Evolutionary conservation across 2,113 vertebrate species (phyloP), one percentile per base, ranked within the genome.

Genomic region (Hypomesus transpacificus): DNA sequence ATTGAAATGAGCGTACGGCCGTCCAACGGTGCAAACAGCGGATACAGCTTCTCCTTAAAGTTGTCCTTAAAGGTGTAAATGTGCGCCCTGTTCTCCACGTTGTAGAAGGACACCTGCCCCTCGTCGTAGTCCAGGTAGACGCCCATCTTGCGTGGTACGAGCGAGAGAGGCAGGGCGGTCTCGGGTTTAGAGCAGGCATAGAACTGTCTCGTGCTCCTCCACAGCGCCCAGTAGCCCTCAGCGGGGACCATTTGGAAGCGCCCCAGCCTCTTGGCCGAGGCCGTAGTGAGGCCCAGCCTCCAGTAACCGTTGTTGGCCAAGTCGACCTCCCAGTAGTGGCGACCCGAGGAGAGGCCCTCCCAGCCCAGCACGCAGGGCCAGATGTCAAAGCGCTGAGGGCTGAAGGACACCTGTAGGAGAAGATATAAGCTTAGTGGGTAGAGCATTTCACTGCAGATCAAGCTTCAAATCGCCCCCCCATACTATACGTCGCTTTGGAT

Each of bases 241-340:
- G 46, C 18, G 0, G 79, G 80, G 20, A 3, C 50, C 75, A 87
- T 82, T 24, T 54, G 34, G 26, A 77, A 60, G 21, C 77, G 75
- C 1, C 85, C 84, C 0, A 77, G 68, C 18, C 84, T 71, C 53
- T 70, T 46, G 13, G 78, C 82, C 1, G 78, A 79, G 26, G 68
- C 65, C 0, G 68, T 74, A 61, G 75, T 78, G 69, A 87, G 61
- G 0, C 85, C 85, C n/a, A 87, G 50, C 52, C 75, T 72, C 85
- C 85, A 87, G 70, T 82, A 80, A 4, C 73, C 71, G 0, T 76
- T 80, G 52, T 79, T 77, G 22, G 68, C 80, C 66, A 87, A 52
- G 1, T 69, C 57, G n/a, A 87, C 78, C 52, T 87, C 85, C 85
- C 85, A 87, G 71, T 85, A 87, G 75, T 82, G 75, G 2, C 79